Evolutionary conservation across 1,140 invertebrate genomes (phyloP), one percentile per base, ranked within the genome.

Genomic region (Drosophila aff.): DNA sequence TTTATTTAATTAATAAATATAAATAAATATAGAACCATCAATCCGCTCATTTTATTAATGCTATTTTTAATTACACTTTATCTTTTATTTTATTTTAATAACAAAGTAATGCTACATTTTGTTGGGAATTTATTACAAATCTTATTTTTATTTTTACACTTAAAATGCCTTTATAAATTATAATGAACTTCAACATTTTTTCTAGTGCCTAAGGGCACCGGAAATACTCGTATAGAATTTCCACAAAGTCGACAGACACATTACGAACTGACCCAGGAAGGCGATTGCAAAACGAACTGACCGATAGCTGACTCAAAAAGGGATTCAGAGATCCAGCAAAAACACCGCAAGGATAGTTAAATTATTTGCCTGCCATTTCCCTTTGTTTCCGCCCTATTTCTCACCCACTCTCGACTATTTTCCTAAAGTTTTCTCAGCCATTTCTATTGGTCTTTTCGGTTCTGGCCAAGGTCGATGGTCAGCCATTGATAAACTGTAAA

Each of bases 201-300:
- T 28, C 16, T 31, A 11, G 26, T 50, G 49, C 68, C 71, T 79
- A 75, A 68, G 52, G 76, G 43, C 50, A 89, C 59, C 60, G 65
- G 72, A 83, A 66, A 59, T 52, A 65, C 68, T 86, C 60, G 61
- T 53, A 75, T 75, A 67, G 81, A 78, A 78, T 89, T 82, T 60
- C 53, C 82, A 63, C 62, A 74, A 78, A 71, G 80, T 57, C 69
- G 60, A 63, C 67, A 40, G 43, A 64, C 46, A 66, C 41, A 65
- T 46, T 52, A 63, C 18, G 10, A 40, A 47, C 47, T 47, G 53
- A 74, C 66, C 60, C 26, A 69, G 74, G 75, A 71, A 72, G 62
- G 40, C 76, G 67, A 79, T 21, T 38, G 47, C 43, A 79, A 72
- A 58, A 43, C 55, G 38, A 71, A 58, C 43, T 55, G 47, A 60